A percentile compares a stretch with the other conserved stretches of the same genome.
Conservation (phyloP, 2,113 vertebrate genomes). For the Sylvicapra grimmia region DNA sequence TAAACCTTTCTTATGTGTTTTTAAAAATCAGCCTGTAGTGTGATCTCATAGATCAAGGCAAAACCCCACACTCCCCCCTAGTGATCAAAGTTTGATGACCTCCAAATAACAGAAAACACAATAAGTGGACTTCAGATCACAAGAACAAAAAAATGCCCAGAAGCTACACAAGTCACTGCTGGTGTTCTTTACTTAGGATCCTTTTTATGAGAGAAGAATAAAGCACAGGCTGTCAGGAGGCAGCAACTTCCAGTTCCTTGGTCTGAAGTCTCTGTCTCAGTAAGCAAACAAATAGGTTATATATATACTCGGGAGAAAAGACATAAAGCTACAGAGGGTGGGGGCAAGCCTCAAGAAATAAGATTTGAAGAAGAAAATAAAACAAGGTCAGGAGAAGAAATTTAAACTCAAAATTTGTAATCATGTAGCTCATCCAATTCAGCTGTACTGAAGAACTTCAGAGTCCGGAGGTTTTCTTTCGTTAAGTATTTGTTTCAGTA, state of each 20-base stretch:
- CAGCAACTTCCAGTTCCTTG: conserved; percentile 80
- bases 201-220: conserved; percentile 84
- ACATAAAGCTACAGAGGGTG: conserved; percentile 65
- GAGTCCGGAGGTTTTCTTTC: not conserved
- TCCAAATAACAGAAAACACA: conserved; percentile 85
- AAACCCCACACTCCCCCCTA: conserved; percentile 81
- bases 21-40: conserved; percentile 74
- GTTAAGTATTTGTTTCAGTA: not conserved
- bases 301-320: conserved; percentile 72
- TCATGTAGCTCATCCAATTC: not conserved
- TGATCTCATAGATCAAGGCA: conserved; percentile 77
- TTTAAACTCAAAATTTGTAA: conserved; percentile 36
- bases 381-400: conserved; percentile 56
- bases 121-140: conserved; percentile 86
- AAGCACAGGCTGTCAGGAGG: conserved; percentile 78
- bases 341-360: conserved; percentile 64
- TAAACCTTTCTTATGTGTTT: conserved; percentile 61
- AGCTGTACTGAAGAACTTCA: not conserved
- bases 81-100: conserved; percentile 88
- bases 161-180: conserved; percentile 83
- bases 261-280: conserved; percentile 76
- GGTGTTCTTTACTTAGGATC: conserved; percentile 85
- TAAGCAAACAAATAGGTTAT: conserved; percentile 80
- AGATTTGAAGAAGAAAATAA: conserved; percentile 73
- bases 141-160: conserved; percentile 87